These are phyloP conservation scores for Xanthia icteritia DNA, from an alignment of 2,888 invertebrate genomes.

Conservation along the genomic window DNA sequence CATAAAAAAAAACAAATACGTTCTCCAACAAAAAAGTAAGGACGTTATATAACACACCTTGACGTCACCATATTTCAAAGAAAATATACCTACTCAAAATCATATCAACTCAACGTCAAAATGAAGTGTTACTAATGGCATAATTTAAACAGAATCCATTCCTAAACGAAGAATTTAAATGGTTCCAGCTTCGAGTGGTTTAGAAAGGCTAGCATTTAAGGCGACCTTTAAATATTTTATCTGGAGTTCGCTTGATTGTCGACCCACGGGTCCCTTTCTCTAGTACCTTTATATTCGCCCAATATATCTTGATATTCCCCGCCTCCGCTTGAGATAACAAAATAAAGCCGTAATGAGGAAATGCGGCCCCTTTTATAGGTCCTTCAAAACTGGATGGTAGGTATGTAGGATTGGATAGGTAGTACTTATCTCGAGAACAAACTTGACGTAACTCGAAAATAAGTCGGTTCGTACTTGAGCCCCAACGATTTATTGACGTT, in stretches of 20 bases:
- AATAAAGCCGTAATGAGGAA: constrained; percentile 75
- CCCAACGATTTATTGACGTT: constrained; percentile 77
- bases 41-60: constrained; percentile 24
- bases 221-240: constrained; percentile 90
- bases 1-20: not conserved
- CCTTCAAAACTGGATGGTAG: constrained; percentile 79
- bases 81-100: constrained; percentile 14
- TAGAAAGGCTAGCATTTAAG: constrained; percentile 77
- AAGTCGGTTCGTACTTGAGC: constrained; percentile 77
- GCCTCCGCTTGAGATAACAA: constrained; percentile 74
- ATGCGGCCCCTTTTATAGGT: constrained; percentile 78
- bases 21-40: not conserved
- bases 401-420: constrained; percentile 83
- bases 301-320: constrained; percentile 77
- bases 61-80: constrained; percentile 4
- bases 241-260: constrained; percentile 87
- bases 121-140: constrained; percentile 57
- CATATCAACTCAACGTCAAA: constrained; percentile 42
- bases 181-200: constrained; percentile 78
- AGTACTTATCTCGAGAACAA: constrained; percentile 83
- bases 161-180: constrained; percentile 82
- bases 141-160: constrained; percentile 68
- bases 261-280: constrained; percentile 83
- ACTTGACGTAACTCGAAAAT: constrained; percentile 82
- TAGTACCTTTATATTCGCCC: constrained; percentile 81